These are phyloP conservation scores for Furcifer pardalis DNA, from an alignment of 2,797 vertebrate genomes.

Conservation along the genomic window DNA sequence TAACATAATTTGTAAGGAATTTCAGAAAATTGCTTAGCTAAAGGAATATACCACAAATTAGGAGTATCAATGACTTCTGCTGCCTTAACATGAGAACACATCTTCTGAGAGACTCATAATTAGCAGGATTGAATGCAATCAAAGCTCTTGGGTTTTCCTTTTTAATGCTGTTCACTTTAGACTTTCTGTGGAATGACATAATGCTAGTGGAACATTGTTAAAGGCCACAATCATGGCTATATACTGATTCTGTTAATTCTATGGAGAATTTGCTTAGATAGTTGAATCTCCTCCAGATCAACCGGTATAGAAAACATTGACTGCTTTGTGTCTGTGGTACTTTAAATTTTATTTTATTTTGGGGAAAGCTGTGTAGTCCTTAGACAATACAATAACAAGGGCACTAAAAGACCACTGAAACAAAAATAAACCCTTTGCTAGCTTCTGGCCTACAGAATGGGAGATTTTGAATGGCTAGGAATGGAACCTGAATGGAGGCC, in stretches of 20 bases:
- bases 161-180: conserved; percentile 25
- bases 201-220: neutral
- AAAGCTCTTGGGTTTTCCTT: conserved; percentile 32
- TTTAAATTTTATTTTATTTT: no score
- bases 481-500: no score
- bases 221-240: neutral
- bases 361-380: no score
- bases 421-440: no score
- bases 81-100: conserved; percentile 16
- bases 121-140: conserved; percentile 38
- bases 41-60: neutral
- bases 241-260: conserved; percentile 12
- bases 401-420: no score
- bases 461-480: no score
- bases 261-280: conserved; percentile 31
- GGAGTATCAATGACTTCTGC: neutral
- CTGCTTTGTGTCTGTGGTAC: conserved; percentile 4
- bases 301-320: conserved; percentile 7
- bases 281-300: conserved; percentile 19
- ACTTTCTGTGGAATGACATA: conserved; percentile 8
- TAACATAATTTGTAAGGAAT: neutral
- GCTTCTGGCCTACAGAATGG: no score
- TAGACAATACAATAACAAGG: no score
- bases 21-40: neutral
- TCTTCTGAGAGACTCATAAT: conserved; percentile 38